Evolutionary conservation across 2,888 invertebrate species (phyloP).

Genomic region (Chymomyza fuscimana): DNA sequence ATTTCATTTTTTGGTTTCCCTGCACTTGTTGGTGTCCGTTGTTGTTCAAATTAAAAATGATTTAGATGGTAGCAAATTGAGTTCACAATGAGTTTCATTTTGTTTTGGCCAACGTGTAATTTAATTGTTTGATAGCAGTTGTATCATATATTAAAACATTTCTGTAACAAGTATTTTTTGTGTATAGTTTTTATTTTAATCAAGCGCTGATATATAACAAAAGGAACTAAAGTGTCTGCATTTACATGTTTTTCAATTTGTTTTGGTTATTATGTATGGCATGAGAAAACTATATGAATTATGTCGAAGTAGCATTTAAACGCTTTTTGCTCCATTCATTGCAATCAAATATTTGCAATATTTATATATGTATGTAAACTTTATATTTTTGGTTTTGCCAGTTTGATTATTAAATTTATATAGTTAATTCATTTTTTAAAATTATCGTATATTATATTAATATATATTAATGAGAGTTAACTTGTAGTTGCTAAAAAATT

Average conservation of each 20-base stretch:
- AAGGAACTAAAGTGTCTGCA: background rate
- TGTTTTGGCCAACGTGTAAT: constrained; percentile 43
- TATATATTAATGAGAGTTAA: too few species aligned
- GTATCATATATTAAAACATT: background rate
- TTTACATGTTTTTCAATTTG: background rate
- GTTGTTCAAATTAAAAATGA: constrained; percentile 73
- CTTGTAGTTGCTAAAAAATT: too few species aligned
- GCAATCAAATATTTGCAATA: too few species aligned
- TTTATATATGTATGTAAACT: too few species aligned
- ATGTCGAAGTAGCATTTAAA: background rate
- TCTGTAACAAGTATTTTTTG: constrained; percentile 2
- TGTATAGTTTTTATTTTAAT: constrained; percentile 50
- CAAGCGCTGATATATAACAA: constrained; percentile 39
- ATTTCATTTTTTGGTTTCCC: constrained; percentile 3
- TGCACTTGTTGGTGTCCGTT: constrained; percentile 23
- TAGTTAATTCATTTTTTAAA: too few species aligned
- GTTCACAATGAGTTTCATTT: constrained; percentile 58
- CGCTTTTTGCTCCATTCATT: background rate
- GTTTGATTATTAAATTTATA: too few species aligned
- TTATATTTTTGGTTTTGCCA: too few species aligned
- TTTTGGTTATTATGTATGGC: background rate
- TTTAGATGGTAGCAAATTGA: constrained; percentile 71
- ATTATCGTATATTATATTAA: too few species aligned
- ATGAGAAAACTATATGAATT: background rate
- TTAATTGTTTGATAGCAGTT: constrained; percentile 63